Evolutionary conservation across 2,797 vertebrate species (phyloP), one percentile per base, ranked within the genome.

Genomic region (Lutjanus campechanus): DNA sequence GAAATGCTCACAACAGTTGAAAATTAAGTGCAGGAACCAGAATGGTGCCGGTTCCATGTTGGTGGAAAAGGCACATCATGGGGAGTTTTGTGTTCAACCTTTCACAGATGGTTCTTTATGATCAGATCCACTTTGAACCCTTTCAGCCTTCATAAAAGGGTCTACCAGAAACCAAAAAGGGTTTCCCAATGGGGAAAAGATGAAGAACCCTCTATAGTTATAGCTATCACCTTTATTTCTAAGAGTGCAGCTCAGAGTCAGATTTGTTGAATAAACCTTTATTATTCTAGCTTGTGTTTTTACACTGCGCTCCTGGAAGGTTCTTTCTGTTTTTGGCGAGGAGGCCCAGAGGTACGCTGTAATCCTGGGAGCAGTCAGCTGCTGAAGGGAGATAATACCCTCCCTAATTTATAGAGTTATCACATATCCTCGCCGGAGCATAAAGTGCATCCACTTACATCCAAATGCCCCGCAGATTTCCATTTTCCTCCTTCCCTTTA

Each of bases 371-470:
- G 90, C 80, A 91, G 79, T 86, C 85, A 80, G 79, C 87, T 81
- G 78, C 84, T 60, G 60, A 92, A 86, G 58, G 88, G 58, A 89
- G 88, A 92, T 91, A 92, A 92, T 84, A 82, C 64, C 79, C 72
- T 78, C 67, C 82, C 83, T 90, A 85, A 89, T 95, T 94, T 92
- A 92, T 82, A 81, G 87, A 88, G 88, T 92, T 88, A 89, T 92
- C 92, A 88, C 89, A 80, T 85, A 82, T 88, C 83, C 83, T 86
- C 47, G 55, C 66, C 49, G 44, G 69, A 81, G 59, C 88, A 88
- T 67, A 82, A 86, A 90, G 83, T 80, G 83, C 85, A 82, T 77
- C 85, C 68, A 82, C 79, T 92, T 81, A 56, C 72, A 69, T 65
- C 70, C 72, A 81, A 92, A 91, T 83, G 82, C 74, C 79, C 69